Evolutionary conservation across 2,888 invertebrate species (phyloP).

Genomic region (Clistopyga incitator): DNA sequence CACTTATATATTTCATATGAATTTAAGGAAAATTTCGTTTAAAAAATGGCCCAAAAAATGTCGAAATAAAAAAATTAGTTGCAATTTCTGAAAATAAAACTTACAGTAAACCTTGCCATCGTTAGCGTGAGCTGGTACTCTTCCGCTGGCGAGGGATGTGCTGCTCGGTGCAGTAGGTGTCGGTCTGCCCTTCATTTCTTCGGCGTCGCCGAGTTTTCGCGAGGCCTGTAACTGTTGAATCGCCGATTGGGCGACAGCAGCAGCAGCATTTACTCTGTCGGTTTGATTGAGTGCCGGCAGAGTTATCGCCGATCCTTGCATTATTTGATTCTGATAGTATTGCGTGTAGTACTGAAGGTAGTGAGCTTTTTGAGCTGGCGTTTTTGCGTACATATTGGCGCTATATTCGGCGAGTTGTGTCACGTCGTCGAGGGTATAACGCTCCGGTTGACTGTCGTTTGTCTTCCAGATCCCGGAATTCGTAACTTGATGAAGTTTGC

Average conservation of each 20-base stretch:
- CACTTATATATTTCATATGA: too few species aligned
- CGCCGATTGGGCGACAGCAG: constrained; percentile 95
- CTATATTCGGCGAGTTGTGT: constrained; percentile 91
- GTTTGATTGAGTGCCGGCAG: constrained; percentile 87
- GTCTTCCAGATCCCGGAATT: constrained; percentile 79
- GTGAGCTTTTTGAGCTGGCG: constrained; percentile 89
- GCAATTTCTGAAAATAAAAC: constrained; percentile 71
- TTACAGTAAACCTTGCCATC: constrained; percentile 89
- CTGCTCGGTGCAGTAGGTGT: constrained; percentile 83
- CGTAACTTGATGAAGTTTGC: constrained; percentile 85
- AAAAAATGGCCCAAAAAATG: background rate
- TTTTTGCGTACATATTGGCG: constrained; percentile 90
- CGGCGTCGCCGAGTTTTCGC: constrained; percentile 81
- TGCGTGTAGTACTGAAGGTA: constrained; percentile 90
- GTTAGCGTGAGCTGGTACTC: constrained; percentile 83
- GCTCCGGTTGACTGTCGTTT: constrained; percentile 78
- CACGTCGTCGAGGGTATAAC: constrained; percentile 88
- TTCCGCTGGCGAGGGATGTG: constrained; percentile 81
- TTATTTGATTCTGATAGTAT: constrained; percentile 89
- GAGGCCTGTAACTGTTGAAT: constrained; percentile 88
- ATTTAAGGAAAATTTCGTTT: too few species aligned
- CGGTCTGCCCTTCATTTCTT: constrained; percentile 81
- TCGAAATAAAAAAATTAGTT: background rate
- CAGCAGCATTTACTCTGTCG: constrained; percentile 92
- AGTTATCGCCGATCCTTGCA: constrained; percentile 86